Percentiles rank a stretch among this genome's conserved stretches.
Evolutionary conservation across 2,113 vertebrate species (phyloP).

Genomic region (Mugil cephalus): DNA sequence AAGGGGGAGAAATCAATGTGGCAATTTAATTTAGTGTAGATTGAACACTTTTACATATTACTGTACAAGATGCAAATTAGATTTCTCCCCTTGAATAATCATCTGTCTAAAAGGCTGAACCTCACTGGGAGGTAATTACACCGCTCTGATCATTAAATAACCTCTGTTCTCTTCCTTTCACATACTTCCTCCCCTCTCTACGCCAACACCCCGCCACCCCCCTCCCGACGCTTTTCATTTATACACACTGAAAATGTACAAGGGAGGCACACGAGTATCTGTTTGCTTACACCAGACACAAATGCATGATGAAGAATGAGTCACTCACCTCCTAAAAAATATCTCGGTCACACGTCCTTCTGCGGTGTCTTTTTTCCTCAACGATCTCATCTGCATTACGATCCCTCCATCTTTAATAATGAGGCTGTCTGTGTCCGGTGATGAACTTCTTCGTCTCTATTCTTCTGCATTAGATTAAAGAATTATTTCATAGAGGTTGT

Average conservation of each 20-base stretch:
- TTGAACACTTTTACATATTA: constrained; percentile 77
- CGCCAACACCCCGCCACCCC: not conserved
- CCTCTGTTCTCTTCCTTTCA: constrained; percentile 53
- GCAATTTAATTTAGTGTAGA: constrained; percentile 75
- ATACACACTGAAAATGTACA: constrained; percentile 26
- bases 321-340: constrained; percentile 21
- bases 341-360: constrained; percentile 18
- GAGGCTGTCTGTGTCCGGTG: not conserved
- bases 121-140: constrained; percentile 78
- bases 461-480: not conserved
- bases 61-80: constrained; percentile 81
- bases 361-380: constrained; percentile 24
- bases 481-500: not conserved
- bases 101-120: constrained; percentile 78
- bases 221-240: constrained; percentile 10
- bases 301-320: constrained; percentile 2
- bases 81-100: constrained; percentile 75
- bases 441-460: constrained; percentile 2
- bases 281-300: constrained; percentile 36
- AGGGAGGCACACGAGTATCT: constrained; percentile 6
- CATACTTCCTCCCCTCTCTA: constrained; percentile 25
- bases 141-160: constrained; percentile 78
- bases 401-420: constrained; percentile 3
- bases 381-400: constrained; percentile 1
- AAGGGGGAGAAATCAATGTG: constrained; percentile 54